These are phyloP conservation scores for Ranitomeya variabilis DNA, from an alignment of 2,113 vertebrate genomes.

Conservation along the genomic window DNA sequence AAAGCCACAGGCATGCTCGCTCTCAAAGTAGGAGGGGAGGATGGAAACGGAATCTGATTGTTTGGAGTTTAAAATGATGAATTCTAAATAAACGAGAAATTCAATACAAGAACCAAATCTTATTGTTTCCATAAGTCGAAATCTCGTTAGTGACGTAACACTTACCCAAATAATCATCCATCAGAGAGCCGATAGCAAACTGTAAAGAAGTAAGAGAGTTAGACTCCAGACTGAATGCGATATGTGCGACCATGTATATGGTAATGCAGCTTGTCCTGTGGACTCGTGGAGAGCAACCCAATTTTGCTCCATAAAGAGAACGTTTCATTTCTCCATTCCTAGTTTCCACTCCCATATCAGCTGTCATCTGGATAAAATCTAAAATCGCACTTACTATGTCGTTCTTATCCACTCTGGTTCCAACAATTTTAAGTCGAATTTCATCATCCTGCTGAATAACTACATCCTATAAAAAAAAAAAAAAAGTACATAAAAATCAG, in stretches of 20 bases:
- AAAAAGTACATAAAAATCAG: not conserved
- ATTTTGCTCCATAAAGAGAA: not conserved
- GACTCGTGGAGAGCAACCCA: too few species aligned
- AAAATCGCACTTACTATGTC: slow-evolving; percentile 80
- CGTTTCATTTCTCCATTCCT: too few species aligned
- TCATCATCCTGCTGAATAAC: slow-evolving; percentile 93
- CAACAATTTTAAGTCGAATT: slow-evolving; percentile 91
- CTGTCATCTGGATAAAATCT: not conserved
- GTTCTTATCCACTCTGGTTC: slow-evolving; percentile 91
- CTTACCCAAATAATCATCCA: slow-evolving; percentile 93
- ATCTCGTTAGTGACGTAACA: slow-evolving; percentile 8
- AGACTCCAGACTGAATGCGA: not conserved
- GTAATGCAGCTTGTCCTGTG: too few species aligned
- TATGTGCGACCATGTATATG: too few species aligned
- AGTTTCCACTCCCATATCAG: not conserved
- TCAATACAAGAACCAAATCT: too few species aligned
- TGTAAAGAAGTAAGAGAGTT: slow-evolving; percentile 64
- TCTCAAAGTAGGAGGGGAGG: too few species aligned
- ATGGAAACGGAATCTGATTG: too few species aligned
- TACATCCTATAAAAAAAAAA: slow-evolving; percentile 75
- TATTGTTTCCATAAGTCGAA: too few species aligned
- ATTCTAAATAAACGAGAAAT: too few species aligned
- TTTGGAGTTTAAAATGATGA: too few species aligned
- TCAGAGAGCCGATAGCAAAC: slow-evolving; percentile 92
- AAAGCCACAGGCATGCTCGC: too few species aligned